Evolutionary conservation across 2,888 invertebrate species (phyloP).

Genomic region (Cabera pusaria): DNA sequence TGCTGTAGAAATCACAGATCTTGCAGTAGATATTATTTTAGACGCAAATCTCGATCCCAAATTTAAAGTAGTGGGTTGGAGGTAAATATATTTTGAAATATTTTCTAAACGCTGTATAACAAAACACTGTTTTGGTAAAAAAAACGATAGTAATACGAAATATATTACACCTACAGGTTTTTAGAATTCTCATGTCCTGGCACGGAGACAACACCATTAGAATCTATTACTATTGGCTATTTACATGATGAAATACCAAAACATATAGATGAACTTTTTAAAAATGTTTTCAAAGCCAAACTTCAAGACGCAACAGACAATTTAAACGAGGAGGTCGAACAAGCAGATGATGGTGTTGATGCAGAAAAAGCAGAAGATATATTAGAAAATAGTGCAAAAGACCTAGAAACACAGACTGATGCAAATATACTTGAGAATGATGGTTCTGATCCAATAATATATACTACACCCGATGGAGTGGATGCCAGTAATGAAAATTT

Average conservation of each 20-base stretch:
- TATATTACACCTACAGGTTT: slow-evolving; percentile 30
- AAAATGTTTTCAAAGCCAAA: slow-evolving; percentile 1
- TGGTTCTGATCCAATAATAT: no score
- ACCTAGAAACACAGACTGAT: not conserved
- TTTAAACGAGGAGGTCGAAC: no score
- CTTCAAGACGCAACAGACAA: no score
- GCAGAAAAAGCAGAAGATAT: no score
- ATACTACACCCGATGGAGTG: no score
- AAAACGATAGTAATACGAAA: not conserved
- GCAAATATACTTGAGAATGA: not conserved
- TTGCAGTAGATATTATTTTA: slow-evolving; percentile 40
- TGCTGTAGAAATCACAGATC: slow-evolving; percentile 50
- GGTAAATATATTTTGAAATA: slow-evolving; percentile 39
- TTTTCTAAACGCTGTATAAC: no score
- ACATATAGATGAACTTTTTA: slow-evolving; percentile 28
- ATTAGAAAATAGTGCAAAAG: no score
- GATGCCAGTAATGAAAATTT: no score
- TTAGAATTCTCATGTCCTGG: slow-evolving; percentile 31
- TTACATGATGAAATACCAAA: slow-evolving; percentile 46
- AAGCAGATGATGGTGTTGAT: no score
- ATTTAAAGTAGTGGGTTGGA: slow-evolving; percentile 43
- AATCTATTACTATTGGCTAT: slow-evolving; percentile 41
- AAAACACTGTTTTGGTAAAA: no score
- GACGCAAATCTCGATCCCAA: slow-evolving; percentile 5
- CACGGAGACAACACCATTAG: slow-evolving; percentile 16